phyloP scores from a whole-genome alignment of 2,888 invertebrate species.

The Hydropsyche betteni region DNA sequence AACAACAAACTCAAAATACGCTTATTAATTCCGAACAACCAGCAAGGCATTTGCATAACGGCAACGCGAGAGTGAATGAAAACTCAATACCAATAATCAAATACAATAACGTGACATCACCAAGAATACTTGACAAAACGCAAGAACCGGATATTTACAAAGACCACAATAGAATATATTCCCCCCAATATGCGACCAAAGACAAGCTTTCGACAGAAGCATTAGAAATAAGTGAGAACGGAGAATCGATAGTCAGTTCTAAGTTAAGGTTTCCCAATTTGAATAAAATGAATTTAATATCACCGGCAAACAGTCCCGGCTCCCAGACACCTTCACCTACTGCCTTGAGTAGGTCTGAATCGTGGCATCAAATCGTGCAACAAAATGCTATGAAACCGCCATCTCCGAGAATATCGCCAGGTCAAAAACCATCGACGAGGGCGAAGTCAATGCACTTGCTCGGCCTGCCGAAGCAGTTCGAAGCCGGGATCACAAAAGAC shows the following conservation, averaged over 20 bases:
- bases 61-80: constrained; percentile 13
- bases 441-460: constrained; percentile 80
- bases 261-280: constrained; percentile 51
- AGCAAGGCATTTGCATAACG: constrained; percentile 7
- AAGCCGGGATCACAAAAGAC: constrained; percentile 77
- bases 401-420: constrained; percentile 58
- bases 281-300: constrained; percentile 48
- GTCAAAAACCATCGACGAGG: constrained; percentile 62
- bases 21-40: constrained; percentile 53
- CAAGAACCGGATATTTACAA: constrained; percentile 54
- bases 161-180: constrained; percentile 47
- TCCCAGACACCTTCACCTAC: constrained; percentile 54
- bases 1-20: constrained; percentile 26
- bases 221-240: constrained; percentile 57
- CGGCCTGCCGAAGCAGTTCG: constrained; percentile 80
- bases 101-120: constrained; percentile 43
- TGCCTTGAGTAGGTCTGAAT: constrained; percentile 76
- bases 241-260: constrained; percentile 58
- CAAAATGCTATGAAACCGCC: constrained; percentile 58
- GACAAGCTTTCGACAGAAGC: constrained; percentile 53
- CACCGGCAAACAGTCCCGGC: constrained; percentile 48
- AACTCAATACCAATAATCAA: constrained; percentile 46
- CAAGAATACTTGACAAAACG: constrained; percentile 51
- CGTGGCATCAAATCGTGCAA: constrained; percentile 77
- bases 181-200: constrained; percentile 55